Conservation (phyloP, 2,888 invertebrate species). For the Muschampia plurimacula region DNA sequence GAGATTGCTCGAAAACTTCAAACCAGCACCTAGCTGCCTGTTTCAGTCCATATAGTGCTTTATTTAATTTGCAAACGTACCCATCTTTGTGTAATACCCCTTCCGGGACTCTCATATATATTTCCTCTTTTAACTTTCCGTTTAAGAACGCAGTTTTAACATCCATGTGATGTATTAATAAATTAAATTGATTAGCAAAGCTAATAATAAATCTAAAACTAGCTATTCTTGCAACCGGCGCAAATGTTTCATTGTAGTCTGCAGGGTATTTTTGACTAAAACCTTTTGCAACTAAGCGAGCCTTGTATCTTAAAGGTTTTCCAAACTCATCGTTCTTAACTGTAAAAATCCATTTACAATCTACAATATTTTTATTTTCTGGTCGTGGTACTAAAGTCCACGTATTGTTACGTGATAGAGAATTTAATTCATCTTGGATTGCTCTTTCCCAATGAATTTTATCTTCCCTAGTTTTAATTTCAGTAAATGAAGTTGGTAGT, state of each 20-base stretch:
- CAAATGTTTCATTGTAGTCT: constrained; percentile 2
- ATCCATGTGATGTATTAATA: constrained; percentile 7
- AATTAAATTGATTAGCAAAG: constrained; percentile 1
- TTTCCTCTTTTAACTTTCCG: neutral
- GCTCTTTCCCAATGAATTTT: constrained; percentile 42
- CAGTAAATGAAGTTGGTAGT: constrained; percentile 42
- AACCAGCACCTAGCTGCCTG: constrained; percentile 48
- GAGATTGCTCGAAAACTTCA: constrained; percentile 43
- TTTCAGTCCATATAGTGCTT: constrained; percentile 49
- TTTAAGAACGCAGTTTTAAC: constrained; percentile 3
- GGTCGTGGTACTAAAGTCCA: constrained; percentile 48
- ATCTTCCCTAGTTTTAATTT: constrained; percentile 42
- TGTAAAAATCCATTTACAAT: constrained; percentile 48
- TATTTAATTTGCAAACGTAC: constrained; percentile 49
- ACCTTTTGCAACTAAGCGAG: neutral
- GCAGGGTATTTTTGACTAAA: neutral
- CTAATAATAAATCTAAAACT: constrained; percentile 2
- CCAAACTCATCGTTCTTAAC: constrained; percentile 48
- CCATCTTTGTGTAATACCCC: neutral
- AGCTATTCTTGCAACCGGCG: neutral
- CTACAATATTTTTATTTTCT: constrained; percentile 48
- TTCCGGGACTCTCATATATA: neutral
- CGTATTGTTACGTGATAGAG: constrained; percentile 47
- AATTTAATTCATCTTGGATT: constrained; percentile 46
- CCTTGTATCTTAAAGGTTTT: constrained; percentile 34